Base-by-base conservation (phyloP, 1,140 invertebrate species). In the Dendroctonus ponderosae region DNA sequence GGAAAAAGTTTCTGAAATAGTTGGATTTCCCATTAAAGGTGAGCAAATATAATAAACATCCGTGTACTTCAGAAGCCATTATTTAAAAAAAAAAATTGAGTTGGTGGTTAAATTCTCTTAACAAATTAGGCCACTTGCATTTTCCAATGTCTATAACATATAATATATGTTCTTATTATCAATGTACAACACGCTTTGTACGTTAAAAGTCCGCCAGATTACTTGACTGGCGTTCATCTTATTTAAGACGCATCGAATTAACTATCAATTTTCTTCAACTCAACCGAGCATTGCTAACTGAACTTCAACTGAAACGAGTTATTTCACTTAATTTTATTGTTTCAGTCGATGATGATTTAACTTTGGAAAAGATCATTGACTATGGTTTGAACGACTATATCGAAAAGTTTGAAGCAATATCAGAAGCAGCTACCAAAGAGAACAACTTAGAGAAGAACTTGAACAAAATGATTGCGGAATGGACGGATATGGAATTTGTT, bases 1-100 rank as follows among this genome's bases (percentile, higher is more conserved):
- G 96, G 94, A 97, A 74, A 90, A 93, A 79, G 89, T 99, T 8
- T 96, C 94, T 0, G 94, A 98, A 73, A 92, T 97, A 63, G 92
- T 98, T 71, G 95, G 94, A 0, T 97, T 96, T 79, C 92, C 93
- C 0, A 90, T 99, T 26, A 87, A 89, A 72, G 65, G 65, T 67
- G 61, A 15, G 6, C 12, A 7, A 5, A 40, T 57, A 26, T 26
- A 26, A 26, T 26, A 26, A 26, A 26, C 1, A 26, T 26, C 3
- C 26, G 26, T 26, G 26, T 26, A 26, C 26, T 26, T 26, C 1
- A 26, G 26, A 26, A 26, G 26, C 1, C 26, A 26, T 26, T 26
- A 26, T 26, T 26, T 26, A 26, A n/a, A n/a, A n/a, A n/a, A n/a
- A n/a, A n/a, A n/a, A n/a, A n/a, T n/a, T n/a, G n/a, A 26, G 26